Evolutionary conservation across 2,888 invertebrate genomes (phyloP).

Genomic region (Pandemis heparana): DNA sequence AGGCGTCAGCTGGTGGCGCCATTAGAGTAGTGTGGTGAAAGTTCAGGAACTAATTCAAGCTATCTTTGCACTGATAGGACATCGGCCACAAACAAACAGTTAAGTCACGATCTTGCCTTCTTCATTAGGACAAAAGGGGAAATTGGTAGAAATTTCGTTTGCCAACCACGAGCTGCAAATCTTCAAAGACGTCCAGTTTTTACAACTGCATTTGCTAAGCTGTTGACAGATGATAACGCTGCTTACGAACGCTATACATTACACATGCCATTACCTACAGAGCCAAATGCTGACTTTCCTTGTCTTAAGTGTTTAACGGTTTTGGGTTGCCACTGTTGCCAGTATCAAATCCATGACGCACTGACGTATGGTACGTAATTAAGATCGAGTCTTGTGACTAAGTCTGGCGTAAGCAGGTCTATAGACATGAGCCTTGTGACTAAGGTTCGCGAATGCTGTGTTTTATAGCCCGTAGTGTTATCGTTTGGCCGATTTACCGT

Average conservation of each 20-base stretch:
- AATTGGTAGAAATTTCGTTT: not conserved
- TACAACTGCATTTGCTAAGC: not conserved
- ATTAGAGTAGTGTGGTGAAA: constrained; percentile 70
- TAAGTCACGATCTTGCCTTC: constrained; percentile 42
- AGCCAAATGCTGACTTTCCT: constrained; percentile 23
- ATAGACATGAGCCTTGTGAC: constrained; percentile 55
- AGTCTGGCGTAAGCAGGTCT: constrained; percentile 23
- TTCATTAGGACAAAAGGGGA: constrained; percentile 20
- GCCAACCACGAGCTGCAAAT: not conserved
- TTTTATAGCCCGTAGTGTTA: constrained; percentile 61
- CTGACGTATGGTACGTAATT: constrained; percentile 15
- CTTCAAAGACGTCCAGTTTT: not conserved
- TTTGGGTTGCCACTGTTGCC: constrained; percentile 27
- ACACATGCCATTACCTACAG: constrained; percentile 7
- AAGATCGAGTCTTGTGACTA: constrained; percentile 25
- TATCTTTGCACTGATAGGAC: constrained; percentile 57
- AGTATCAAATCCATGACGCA: constrained; percentile 37
- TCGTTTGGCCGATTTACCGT: constrained; percentile 64
- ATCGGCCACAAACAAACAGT: constrained; percentile 58
- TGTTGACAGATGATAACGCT: constrained; percentile 3
- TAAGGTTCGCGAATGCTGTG: constrained; percentile 64
- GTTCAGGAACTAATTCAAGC: constrained; percentile 72
- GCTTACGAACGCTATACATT: constrained; percentile 23
- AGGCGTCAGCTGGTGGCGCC: constrained; percentile 69
- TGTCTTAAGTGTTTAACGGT: constrained; percentile 36